Evolutionary conservation across 2,113 vertebrate species (phyloP).

Genomic region (Centropus bengalensis): DNA sequence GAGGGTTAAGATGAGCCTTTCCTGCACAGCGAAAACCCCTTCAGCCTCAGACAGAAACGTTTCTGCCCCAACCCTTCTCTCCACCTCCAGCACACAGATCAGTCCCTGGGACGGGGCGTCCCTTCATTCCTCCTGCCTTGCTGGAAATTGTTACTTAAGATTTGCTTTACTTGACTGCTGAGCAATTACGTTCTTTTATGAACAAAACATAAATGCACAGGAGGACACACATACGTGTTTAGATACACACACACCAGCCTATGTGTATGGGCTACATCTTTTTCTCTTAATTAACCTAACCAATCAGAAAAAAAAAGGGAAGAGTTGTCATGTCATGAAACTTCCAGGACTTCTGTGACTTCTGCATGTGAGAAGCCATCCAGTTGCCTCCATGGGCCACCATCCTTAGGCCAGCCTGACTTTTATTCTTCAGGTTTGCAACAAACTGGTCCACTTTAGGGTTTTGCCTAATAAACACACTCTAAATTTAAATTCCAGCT

Average conservation of each 20-base stretch:
- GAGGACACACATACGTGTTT: accelerated
- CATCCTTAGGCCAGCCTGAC: background rate
- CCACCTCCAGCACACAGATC: background rate
- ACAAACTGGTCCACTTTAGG: background rate
- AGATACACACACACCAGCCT: background rate
- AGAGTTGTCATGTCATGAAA: background rate
- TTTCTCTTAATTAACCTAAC: background rate
- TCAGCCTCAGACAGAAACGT: accelerated
- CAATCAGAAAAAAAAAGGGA: background rate
- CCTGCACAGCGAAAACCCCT: background rate
- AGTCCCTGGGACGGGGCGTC: background rate
- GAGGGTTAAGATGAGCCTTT: background rate
- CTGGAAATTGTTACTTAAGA: background rate
- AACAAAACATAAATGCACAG: background rate
- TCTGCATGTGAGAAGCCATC: background rate
- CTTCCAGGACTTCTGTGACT: background rate
- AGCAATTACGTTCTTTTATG: background rate
- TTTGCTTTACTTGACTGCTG: background rate
- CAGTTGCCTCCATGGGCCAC: background rate
- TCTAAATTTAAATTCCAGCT: background rate
- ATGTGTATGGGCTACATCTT: accelerated
- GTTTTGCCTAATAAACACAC: background rate
- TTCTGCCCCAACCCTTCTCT: accelerated
- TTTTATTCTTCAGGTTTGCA: background rate
- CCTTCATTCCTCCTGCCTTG: background rate